Evolutionary conservation across 1,140 invertebrate species (phyloP).

Genomic region (Phymorhynchus buccinoides): DNA sequence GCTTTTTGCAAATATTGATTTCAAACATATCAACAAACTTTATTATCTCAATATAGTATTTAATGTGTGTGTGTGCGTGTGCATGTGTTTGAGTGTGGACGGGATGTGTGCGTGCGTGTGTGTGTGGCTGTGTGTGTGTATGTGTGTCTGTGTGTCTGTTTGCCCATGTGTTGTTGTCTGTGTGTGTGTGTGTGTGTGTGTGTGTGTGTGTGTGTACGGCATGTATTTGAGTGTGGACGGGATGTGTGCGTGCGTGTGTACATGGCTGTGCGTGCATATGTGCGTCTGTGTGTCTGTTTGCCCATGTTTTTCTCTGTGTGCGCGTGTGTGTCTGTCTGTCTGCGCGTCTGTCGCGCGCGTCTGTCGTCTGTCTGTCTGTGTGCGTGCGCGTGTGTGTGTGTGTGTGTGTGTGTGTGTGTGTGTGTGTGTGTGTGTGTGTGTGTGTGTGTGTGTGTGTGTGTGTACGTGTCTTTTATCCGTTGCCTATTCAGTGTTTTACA

Average conservation of each 20-base stretch:
- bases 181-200: constrained; percentile 7
- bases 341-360: background rate
- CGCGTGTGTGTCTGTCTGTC: background rate
- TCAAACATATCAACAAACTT: too few relatives aligned
- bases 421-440: background rate
- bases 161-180: background rate
- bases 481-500: too few relatives aligned
- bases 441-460: background rate
- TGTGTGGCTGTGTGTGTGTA: constrained; percentile 12
- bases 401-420: constrained; percentile 16
- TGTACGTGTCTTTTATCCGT: too few relatives aligned
- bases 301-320: background rate
- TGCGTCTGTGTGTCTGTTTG: constrained; percentile 31
- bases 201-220: constrained; percentile 13
- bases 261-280: constrained; percentile 9
- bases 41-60: too few relatives aligned
- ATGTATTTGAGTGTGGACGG: background rate
- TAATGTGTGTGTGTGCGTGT: constrained; percentile 14
- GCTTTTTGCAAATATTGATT: too few relatives aligned
- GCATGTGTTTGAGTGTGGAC: constrained; percentile 19
- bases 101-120: background rate
- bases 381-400: background rate
- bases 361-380: background rate
- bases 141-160: background rate
- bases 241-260: constrained; percentile 25